Base-by-base conservation (phyloP, 2,888 invertebrate genomes). In the Papilio gigon region DNA sequence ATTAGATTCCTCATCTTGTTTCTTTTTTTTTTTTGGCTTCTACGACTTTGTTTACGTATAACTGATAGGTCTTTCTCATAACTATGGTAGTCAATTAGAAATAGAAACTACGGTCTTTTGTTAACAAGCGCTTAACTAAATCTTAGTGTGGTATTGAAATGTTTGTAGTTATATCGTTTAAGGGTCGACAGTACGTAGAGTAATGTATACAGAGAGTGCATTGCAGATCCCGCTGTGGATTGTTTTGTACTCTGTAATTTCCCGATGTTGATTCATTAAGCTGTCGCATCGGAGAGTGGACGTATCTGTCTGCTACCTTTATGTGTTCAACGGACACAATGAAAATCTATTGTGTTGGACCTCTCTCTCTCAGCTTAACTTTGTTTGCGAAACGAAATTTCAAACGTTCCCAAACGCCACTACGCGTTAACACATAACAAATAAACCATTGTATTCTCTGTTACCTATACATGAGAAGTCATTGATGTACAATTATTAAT, bases 281-380 rank as follows among this genome's bases (percentile, higher is more conserved):
- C 56, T 56, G 65, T 56, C 56, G 64, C 40, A 56, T 27, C 35
- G 56, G 53, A 11, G 56, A 30, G 65, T 37, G 64, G 50, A 64
- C 64, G 37, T 53, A 53, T 63, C 63, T 56, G 30, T 56, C 56
- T 65, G 56, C 6, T 65, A 56, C 65, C 65, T 53, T 56, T 56
- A 65, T 53, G 20, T 65, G 37, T 37, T 42, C 20, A 27, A 30
- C 56, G 17, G 56, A 56, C 40, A 65, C 56, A 65, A 65, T 65
- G 42, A 17, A 42, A 56, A 53, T 40, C 53, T 37, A 56, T 40
- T 65, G 53, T 56, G 56, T 42, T 11, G 37, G 25, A 64, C 64
- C 50, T 53, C 33, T 50, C 33, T 50, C 63, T 37, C 63, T 9
- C 30, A 30, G 30, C 30, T 27, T 30, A 25, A 30, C 30, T 56